Percentiles rank a stretch among this genome's conserved stretches.
phyloP scores from a whole-genome alignment of 1,140 invertebrate genomes.

The Drosophila carrolli region DNA sequence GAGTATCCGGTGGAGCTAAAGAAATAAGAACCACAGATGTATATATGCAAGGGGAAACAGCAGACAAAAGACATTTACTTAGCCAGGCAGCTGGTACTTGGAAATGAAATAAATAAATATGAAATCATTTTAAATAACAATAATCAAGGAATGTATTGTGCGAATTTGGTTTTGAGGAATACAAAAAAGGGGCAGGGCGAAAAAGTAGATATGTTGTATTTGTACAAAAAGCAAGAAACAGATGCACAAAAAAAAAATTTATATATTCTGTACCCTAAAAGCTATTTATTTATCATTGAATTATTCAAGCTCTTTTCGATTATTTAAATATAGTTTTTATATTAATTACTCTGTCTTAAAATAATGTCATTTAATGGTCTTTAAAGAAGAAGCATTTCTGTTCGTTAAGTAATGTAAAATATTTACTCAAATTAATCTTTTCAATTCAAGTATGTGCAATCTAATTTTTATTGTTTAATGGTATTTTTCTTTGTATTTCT shows the following conservation, averaged over 20 bases:
- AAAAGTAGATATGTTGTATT: not conserved
- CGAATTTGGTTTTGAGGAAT: conserved; percentile 5
- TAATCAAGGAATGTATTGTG: conserved; percentile 53
- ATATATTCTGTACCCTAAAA: too few relatives aligned
- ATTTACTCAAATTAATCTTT: too few relatives aligned
- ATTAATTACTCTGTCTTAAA: too few relatives aligned
- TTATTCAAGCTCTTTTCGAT: too few relatives aligned
- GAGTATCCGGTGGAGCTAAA: conserved; percentile 27
- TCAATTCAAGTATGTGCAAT: too few relatives aligned
- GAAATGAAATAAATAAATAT: conserved; percentile 44
- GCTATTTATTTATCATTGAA: too few relatives aligned
- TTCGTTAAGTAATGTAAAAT: too few relatives aligned
- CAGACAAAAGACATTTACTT: conserved; percentile 24
- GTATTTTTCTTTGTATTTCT: too few relatives aligned
- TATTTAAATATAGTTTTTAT: too few relatives aligned
- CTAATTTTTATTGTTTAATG: too few relatives aligned
- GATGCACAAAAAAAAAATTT: not conserved
- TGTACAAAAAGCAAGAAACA: not conserved
- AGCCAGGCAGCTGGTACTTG: conserved; percentile 35
- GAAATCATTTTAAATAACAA: conserved; percentile 53
- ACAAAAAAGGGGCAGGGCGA: conserved; percentile 8
- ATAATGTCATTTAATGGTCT: too few relatives aligned
- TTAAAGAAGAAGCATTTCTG: too few relatives aligned
- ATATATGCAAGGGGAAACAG: conserved; percentile 11
- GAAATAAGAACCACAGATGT: conserved; percentile 30